Conservation (phyloP, 1,140 invertebrate genomes). For the Branchinecta lindahli region DNA sequence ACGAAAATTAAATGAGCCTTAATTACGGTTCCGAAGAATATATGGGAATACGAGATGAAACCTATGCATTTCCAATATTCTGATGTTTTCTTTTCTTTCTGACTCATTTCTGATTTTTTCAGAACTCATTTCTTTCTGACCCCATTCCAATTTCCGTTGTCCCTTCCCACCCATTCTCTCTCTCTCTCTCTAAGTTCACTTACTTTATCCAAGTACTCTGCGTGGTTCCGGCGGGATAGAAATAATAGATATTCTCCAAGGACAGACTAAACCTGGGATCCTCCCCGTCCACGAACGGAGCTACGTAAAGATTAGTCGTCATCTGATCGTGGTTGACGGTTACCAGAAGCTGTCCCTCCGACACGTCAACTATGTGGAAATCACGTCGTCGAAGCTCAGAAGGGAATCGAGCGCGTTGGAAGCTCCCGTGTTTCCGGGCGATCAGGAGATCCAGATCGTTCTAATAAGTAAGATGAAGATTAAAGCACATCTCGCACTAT, state of each 20-base stretch:
- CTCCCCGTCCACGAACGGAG: slow-evolving; percentile 23
- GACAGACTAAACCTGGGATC: slow-evolving; percentile 51
- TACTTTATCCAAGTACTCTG: slow-evolving; percentile 66
- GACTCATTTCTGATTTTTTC: no score
- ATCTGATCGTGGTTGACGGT: slow-evolving; percentile 61
- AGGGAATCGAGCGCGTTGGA: slow-evolving; percentile 56
- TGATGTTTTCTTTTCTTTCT: no score
- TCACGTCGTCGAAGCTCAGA: slow-evolving; percentile 42
- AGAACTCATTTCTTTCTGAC: no score
- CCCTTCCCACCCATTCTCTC: no score
- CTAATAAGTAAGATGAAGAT: slow-evolving; percentile 32
- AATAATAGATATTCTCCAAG: slow-evolving; percentile 62
- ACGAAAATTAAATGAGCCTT: no score
- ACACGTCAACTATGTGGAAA: slow-evolving; percentile 68
- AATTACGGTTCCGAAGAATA: no score
- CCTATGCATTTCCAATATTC: no score
- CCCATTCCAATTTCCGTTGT: no score
- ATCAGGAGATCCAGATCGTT: slow-evolving; percentile 55
- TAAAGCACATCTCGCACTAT: neutral
- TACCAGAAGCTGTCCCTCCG: slow-evolving; percentile 55
- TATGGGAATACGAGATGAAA: no score
- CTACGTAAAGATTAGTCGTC: slow-evolving; percentile 54
- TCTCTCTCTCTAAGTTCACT: no score
- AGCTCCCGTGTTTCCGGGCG: slow-evolving; percentile 51
- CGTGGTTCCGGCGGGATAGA: slow-evolving; percentile 62